These are phyloP conservation scores for Sitobion miscanthi DNA, from an alignment of 1,140 invertebrate genomes.

Conservation along the genomic window DNA sequence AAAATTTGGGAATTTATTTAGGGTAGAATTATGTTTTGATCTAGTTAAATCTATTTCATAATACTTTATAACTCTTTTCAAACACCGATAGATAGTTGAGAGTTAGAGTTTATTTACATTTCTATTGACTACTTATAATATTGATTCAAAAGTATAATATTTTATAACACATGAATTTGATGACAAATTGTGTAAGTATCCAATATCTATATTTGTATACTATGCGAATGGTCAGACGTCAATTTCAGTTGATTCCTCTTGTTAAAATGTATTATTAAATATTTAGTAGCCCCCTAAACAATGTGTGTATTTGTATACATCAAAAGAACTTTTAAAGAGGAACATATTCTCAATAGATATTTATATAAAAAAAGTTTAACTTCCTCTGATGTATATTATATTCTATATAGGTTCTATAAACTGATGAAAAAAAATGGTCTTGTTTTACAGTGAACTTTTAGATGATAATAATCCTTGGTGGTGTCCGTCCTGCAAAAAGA, in stretches of 20 bases:
- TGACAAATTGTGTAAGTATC: not conserved
- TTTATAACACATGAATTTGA: not conserved
- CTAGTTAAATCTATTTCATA: not conserved
- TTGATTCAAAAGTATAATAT: not conserved
- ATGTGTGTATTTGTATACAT: not conserved
- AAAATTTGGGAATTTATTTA: not conserved
- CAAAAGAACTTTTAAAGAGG: not conserved
- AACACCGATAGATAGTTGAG: not conserved
- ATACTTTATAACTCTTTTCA: too few relatives aligned
- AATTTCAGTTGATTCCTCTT: not conserved
- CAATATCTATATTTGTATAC: too few relatives aligned
- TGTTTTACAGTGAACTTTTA: conserved; percentile 69
- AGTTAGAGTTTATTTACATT: not conserved
- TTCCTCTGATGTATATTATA: not conserved
- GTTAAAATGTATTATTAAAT: not conserved
- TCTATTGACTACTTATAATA: not conserved
- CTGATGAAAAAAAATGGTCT: conserved; percentile 32
- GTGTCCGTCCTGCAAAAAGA: conserved; percentile 72
- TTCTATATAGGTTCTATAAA: not conserved
- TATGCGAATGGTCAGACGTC: not conserved
- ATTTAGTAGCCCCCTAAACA: not conserved
- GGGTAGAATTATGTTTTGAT: not conserved
- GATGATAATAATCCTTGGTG: conserved; percentile 77
- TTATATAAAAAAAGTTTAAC: not conserved
- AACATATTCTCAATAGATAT: not conserved